Evolutionary conservation across 2,797 vertebrate genomes (phyloP).

Genomic region (Synanceia verrucosa): DNA sequence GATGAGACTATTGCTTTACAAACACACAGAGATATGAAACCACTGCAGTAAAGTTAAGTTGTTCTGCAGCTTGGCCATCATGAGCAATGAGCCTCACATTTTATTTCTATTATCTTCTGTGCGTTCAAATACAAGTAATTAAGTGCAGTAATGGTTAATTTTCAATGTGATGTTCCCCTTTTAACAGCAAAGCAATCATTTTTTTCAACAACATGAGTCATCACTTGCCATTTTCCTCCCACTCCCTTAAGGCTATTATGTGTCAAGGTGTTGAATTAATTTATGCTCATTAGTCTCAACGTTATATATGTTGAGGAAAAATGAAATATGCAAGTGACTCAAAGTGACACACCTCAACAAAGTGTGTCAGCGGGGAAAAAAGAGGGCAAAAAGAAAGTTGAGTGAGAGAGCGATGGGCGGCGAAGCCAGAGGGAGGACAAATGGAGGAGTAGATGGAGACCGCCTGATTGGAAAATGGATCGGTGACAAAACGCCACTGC

Average conservation of each 20-base stretch:
- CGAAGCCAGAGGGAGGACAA: slow-evolving; percentile 70
- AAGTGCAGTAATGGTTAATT: background rate
- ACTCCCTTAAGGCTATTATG: slow-evolving; percentile 38
- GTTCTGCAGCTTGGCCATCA: slow-evolving; percentile 44
- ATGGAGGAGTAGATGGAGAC: slow-evolving; percentile 72
- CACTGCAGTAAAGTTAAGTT: slow-evolving; percentile 33
- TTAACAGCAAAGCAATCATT: slow-evolving; percentile 39
- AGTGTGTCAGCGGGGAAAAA: slow-evolving; percentile 51
- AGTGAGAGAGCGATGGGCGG: slow-evolving; percentile 65
- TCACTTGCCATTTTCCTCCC: slow-evolving; percentile 8
- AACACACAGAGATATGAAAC: slow-evolving; percentile 55
- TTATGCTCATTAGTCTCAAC: slow-evolving; percentile 37
- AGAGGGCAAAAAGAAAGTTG: slow-evolving; percentile 59
- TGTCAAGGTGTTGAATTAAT: slow-evolving; percentile 50
- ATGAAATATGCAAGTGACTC: slow-evolving; percentile 59
- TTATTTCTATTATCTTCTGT: slow-evolving; percentile 8
- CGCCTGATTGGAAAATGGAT: slow-evolving; percentile 83
- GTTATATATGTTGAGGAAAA: slow-evolving; percentile 38
- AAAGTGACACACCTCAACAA: slow-evolving; percentile 46
- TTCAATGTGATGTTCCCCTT: slow-evolving; percentile 11
- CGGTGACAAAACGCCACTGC: slow-evolving; percentile 84
- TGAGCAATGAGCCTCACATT: slow-evolving; percentile 52
- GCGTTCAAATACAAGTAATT: slow-evolving; percentile 16
- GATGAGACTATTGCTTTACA: slow-evolving; percentile 26
- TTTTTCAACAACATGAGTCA: slow-evolving; percentile 27